A percentile compares a stretch with the other conserved stretches of the same genome.
These are phyloP conservation scores for Drosophila nigricruria DNA, from an alignment of 2,888 invertebrate species.

Conservation along the genomic window DNA sequence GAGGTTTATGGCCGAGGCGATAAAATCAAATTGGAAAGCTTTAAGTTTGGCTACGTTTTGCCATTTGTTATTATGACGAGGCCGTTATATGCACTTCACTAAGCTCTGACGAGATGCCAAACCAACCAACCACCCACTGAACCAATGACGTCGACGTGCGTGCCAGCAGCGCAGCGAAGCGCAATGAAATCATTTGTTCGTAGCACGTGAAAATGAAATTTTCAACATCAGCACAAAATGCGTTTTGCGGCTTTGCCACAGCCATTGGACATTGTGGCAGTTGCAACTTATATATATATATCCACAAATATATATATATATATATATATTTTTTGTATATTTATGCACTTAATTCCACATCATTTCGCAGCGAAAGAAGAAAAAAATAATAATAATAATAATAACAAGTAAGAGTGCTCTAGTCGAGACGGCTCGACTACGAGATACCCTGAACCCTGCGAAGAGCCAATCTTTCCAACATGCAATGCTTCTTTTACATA, in stretches of 20 bases:
- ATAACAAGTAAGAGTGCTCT: not conserved
- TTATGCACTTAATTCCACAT: conserved; percentile 54
- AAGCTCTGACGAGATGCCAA: conserved; percentile 24
- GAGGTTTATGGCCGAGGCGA: conserved; percentile 56
- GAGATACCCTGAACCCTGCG: no score
- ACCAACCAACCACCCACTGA: not conserved
- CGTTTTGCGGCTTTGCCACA: conserved; percentile 18
- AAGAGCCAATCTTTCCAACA: no score
- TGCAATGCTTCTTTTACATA: no score
- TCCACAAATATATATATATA: not conserved
- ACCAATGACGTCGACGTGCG: conserved; percentile 30
- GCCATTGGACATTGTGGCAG: conserved; percentile 48
- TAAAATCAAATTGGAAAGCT: conserved; percentile 70
- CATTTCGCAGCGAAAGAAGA: conserved; percentile 38
- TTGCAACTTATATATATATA: conserved; percentile 16
- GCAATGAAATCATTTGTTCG: conserved; percentile 65
- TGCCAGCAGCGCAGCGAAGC: conserved; percentile 41
- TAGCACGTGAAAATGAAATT: conserved; percentile 61
- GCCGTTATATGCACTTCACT: conserved; percentile 48
- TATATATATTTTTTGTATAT: conserved; percentile 2
- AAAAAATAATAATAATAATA: not conserved
- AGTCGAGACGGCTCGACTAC: no score
- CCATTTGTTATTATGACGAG: conserved; percentile 65
- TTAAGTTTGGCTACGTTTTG: conserved; percentile 52
- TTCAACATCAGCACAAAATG: conserved; percentile 50